Evolutionary conservation across 2,113 vertebrate species (phyloP).

Genomic region (Neotoma lepida): DNA sequence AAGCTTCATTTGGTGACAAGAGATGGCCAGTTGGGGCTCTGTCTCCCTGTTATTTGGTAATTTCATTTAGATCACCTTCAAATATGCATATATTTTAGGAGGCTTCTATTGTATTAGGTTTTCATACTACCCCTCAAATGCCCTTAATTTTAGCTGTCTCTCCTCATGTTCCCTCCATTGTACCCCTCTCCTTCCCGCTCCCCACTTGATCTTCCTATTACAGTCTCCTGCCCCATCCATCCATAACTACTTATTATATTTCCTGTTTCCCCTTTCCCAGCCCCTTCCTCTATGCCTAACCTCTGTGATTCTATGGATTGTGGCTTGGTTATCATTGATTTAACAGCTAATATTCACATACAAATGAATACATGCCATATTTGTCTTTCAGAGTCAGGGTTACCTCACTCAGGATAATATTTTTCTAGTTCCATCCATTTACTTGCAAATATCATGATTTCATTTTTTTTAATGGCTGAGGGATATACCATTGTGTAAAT

Average conservation of each 20-base stretch:
- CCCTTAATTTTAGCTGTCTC: neutral
- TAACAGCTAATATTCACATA: neutral
- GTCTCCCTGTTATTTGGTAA: neutral
- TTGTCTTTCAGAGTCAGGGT: neutral
- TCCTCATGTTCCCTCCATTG: neutral
- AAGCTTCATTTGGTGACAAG: neutral
- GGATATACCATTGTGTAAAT: neutral
- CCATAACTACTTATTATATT: neutral
- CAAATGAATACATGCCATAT: neutral
- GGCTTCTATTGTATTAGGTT: neutral
- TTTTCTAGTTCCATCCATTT: neutral
- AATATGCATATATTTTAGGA: neutral
- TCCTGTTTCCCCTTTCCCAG: neutral
- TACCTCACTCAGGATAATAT: neutral
- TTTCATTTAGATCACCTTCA: neutral
- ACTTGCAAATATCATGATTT: neutral
- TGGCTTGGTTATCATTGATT: neutral
- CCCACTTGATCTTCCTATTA: neutral
- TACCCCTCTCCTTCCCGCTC: neutral
- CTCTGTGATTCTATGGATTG: neutral
- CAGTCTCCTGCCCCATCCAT: neutral
- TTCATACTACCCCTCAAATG: too few relatives aligned
- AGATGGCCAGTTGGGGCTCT: neutral
- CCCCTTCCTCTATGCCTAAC: neutral
- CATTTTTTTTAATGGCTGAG: neutral